phyloP scores from a whole-genome alignment of 2,113 vertebrate species.

The Nannospalax galili region DNA sequence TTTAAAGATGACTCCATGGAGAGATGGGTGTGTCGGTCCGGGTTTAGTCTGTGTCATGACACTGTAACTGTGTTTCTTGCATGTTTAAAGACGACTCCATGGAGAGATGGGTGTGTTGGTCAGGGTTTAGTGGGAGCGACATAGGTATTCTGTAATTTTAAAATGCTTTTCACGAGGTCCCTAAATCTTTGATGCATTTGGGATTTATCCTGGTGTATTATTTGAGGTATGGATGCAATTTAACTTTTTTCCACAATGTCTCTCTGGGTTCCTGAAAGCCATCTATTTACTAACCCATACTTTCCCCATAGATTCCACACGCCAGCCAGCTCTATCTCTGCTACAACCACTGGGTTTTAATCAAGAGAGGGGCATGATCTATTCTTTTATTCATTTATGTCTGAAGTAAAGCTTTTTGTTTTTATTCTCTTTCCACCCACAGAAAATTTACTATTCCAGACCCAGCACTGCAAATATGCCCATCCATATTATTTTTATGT shows the following conservation, averaged over 20 bases:
- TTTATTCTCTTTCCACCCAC: neutral
- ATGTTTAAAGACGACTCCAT: neutral
- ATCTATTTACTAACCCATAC: neutral
- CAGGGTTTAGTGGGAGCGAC: neutral
- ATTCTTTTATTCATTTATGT: constrained; percentile 36
- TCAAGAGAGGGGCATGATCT: neutral
- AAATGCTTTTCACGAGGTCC: neutral
- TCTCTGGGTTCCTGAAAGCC: neutral
- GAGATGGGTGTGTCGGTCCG: neutral
- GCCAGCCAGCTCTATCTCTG: neutral
- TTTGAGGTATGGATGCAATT: neutral
- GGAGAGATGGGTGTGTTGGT: neutral
- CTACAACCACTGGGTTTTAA: neutral
- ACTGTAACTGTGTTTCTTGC: neutral
- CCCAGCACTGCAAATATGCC: neutral
- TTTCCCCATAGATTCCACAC: neutral
- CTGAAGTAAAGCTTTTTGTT: constrained; percentile 32
- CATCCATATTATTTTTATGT: constrained; percentile 26
- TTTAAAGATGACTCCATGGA: neutral
- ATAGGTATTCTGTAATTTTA: neutral
- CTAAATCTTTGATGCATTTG: neutral
- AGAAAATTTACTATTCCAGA: constrained; percentile 43
- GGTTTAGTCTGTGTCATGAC: neutral
- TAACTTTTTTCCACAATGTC: neutral
- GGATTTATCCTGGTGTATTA: neutral